These are phyloP conservation scores for Capitella teleta DNA, from an alignment of 1,140 invertebrate species.

Conservation along the genomic window DNA sequence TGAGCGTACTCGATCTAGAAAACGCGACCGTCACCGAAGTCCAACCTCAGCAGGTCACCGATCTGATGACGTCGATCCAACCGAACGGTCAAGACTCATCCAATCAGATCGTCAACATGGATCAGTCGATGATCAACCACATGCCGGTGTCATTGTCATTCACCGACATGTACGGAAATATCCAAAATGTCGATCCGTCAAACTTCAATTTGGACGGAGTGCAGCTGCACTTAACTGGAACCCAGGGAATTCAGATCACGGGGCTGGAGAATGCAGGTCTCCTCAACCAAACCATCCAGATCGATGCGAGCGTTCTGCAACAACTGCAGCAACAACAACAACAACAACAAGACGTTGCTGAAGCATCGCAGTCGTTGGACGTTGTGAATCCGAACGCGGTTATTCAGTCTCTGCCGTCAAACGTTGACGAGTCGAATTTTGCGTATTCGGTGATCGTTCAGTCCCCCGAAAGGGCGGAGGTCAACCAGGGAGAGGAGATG, in stretches of 20 bases:
- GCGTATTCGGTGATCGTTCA: conserved; percentile 6
- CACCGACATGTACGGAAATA: conserved; percentile 14
- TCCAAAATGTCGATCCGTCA: not conserved
- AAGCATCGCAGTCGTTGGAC: conserved; percentile 11
- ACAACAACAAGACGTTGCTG: conserved; percentile 4
- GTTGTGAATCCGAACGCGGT: conserved; percentile 28
- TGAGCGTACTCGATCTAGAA: too few relatives aligned
- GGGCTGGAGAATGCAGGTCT: conserved; percentile 35
- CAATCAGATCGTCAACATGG: conserved; percentile 33
- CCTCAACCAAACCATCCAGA: conserved; percentile 40
- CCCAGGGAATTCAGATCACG: conserved; percentile 38
- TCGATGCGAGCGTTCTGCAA: conserved; percentile 43
- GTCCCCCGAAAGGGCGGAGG: conserved; percentile 10
- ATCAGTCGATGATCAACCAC: conserved; percentile 23
- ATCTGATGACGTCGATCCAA: not conserved
- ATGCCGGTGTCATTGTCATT: conserved; percentile 31
- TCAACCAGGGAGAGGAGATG: conserved; percentile 2
- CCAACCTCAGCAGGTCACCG: too few relatives aligned
- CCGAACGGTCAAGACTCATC: not conserved
- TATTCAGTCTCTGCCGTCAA: conserved; percentile 21
- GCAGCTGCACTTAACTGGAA: conserved; percentile 38
- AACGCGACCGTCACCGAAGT: too few relatives aligned
- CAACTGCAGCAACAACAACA: conserved; percentile 40
- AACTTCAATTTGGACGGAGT: conserved; percentile 23
- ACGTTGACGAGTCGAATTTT: not conserved